Percentiles rank a stretch among this genome's conserved stretches.
phyloP scores from a whole-genome alignment of 1,140 invertebrate species.

The Drosophila neocordata region DNA sequence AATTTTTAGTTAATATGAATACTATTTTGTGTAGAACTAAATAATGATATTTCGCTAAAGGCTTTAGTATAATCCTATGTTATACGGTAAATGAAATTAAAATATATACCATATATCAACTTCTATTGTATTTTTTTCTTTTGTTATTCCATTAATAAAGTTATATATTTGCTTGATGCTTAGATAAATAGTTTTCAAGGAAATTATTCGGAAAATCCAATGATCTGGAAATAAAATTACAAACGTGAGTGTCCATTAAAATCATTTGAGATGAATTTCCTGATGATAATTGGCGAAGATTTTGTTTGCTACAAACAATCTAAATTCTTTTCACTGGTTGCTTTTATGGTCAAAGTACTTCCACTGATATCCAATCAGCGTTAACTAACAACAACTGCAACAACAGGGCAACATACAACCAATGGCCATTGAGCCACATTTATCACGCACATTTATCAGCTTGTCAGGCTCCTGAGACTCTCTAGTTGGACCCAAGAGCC shows the following conservation, averaged over 20 bases:
- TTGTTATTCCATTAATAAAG: background rate
- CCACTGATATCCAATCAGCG: conserved; percentile 65
- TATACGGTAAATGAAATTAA: no score
- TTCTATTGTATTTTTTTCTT: background rate
- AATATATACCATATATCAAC: background rate
- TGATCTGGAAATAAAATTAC: conserved; percentile 3
- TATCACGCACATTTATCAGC: conserved; percentile 78
- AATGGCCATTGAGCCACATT: conserved; percentile 40
- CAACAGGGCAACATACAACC: conserved; percentile 36
- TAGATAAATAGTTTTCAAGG: background rate
- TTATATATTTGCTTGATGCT: background rate
- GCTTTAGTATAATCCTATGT: no score
- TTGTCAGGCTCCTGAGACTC: conserved; percentile 61
- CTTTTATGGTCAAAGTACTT: conserved; percentile 28
- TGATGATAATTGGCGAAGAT: conserved; percentile 10
- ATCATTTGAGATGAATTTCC: conserved; percentile 6
- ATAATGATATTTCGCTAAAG: no score
- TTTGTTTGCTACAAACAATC: conserved; percentile 12
- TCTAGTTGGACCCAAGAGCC: conserved; percentile 10
- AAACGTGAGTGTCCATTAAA: conserved; percentile 11
- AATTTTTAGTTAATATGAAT: no score
- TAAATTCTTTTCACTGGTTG: conserved; percentile 18
- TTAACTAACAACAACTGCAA: conserved; percentile 33
- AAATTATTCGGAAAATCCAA: background rate
- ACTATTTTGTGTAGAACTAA: no score